Evolutionary conservation across 2,888 invertebrate genomes (phyloP), one percentile per base, ranked within the genome.

Genomic region (Luffia ferchaultella): DNA sequence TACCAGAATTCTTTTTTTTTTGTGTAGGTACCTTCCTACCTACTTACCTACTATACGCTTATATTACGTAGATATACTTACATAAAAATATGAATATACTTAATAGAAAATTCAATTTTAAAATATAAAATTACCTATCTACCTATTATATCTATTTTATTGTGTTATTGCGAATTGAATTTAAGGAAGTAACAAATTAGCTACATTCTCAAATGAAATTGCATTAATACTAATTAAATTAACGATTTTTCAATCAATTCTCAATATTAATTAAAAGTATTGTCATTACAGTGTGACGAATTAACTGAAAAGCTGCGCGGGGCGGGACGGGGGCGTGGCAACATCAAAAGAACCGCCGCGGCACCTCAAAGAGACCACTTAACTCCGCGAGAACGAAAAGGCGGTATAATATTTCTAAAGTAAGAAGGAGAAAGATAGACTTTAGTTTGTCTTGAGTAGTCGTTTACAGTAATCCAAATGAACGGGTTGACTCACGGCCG

Each of bases 241-340:
- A 42, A 42, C 49, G 19, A 62, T 64, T 66, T 64, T 60, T 62
- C 63, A 62, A 64, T 68, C 64, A 56, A n/a, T n/a, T n/a, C n/a
- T n/a, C n/a, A 64, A 61, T 68, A 43, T 64, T 76, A 79, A 82
- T 80, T 82, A 80, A 79, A 79, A 70, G 62, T 72, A 73, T 75
- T 78, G 77, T 80, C 78, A 76, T 79, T 79, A 78, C 58, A 63
- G 65, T 72, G 76, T 79, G 78, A 80, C 79, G 77, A 78, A 80
- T 79, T 75, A 74, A 71, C 65, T 67, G 62, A 60, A 63, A 62
- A 66, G 64, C 62, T 58, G 60, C 20, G 18, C 49, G 20, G 64
- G 64, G 58, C 67, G 60, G 65, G 64, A 63, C 56, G 60, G 58
- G 65, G 80, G 80, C 78, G 79, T 68, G 76, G 77, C 52, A 54